A percentile compares a stretch with the other conserved stretches of the same genome.
Conservation (phyloP, 2,797 vertebrate genomes). For the Chaenodraco wilsoni region DNA sequence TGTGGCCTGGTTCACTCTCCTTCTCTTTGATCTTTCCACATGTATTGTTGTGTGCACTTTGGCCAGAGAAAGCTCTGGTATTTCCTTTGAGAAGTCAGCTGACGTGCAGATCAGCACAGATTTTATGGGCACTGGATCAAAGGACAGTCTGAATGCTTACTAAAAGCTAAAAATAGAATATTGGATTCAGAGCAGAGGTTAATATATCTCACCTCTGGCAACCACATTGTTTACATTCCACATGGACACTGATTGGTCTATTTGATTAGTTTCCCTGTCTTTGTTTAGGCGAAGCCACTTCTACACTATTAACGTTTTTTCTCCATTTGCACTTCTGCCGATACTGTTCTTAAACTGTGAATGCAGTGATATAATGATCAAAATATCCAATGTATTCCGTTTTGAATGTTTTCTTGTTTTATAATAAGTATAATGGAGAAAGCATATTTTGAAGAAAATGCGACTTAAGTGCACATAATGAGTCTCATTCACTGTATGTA, state of each 20-base stretch:
- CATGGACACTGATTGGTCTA: slow-evolving; percentile 35
- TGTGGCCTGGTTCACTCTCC: background rate
- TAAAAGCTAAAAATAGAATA: slow-evolving; percentile 71
- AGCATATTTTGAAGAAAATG: background rate
- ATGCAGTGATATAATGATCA: background rate
- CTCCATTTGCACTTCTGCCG: slow-evolving; percentile 22
- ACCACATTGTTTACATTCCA: slow-evolving; percentile 63
- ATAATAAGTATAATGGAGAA: background rate
- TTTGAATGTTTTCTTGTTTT: background rate
- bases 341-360: background rate
- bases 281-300: slow-evolving; percentile 20
- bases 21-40: slow-evolving; percentile 2
- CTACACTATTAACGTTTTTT: background rate
- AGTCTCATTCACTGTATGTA: background rate
- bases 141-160: slow-evolving; percentile 40
- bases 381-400: background rate
- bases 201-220: slow-evolving; percentile 65
- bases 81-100: slow-evolving; percentile 75
- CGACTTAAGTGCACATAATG: background rate
- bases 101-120: slow-evolving; percentile 79
- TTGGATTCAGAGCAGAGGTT: slow-evolving; percentile 64
- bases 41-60: slow-evolving; percentile 59
- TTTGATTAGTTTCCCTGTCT: slow-evolving; percentile 44
- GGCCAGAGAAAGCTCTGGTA: slow-evolving; percentile 68
- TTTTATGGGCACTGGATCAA: slow-evolving; percentile 55